Conservation (phyloP, 2,113 vertebrate species). For the Galeopterus variegatus region DNA sequence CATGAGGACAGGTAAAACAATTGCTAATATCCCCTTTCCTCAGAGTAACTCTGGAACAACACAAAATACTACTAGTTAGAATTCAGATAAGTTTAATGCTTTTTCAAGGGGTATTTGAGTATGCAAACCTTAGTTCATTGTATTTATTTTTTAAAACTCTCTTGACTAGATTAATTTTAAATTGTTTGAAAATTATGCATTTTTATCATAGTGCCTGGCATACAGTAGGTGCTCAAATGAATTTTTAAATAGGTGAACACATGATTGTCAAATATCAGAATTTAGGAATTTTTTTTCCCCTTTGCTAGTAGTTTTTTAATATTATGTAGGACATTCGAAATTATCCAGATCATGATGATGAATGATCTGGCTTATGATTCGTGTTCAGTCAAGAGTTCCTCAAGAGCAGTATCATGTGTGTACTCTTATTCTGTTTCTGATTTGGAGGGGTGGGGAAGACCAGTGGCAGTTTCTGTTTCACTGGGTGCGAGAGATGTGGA, state of each 20-base stretch:
- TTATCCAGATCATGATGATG: neutral
- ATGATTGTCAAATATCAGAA: slow-evolving; percentile 61
- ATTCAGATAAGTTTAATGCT: neutral
- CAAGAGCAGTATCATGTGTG: neutral
- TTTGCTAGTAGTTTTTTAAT: slow-evolving; percentile 33
- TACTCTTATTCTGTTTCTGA: neutral
- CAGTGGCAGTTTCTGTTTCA: neutral
- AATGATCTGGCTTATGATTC: slow-evolving; percentile 11
- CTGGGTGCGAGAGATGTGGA: neutral
- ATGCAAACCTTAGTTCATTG: neutral
- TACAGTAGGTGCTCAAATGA: slow-evolving; percentile 22
- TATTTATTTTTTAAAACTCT: slow-evolving; percentile 8
- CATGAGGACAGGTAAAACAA: slow-evolving; percentile 96
- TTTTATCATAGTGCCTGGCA: neutral
- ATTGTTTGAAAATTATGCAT: slow-evolving; percentile 35
- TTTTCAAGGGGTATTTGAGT: neutral
- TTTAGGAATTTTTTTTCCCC: neutral
- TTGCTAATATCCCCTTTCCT: neutral
- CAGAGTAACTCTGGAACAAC: neutral
- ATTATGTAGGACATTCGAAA: slow-evolving; percentile 26
- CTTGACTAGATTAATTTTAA: slow-evolving; percentile 44
- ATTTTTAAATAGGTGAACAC: slow-evolving; percentile 44
- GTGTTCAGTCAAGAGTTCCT: slow-evolving; percentile 1
- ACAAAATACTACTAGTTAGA: neutral
- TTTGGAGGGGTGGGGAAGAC: neutral